Evolutionary conservation across 1,140 invertebrate genomes (phyloP).

Genomic region (Belonocnema kinseyi): DNA sequence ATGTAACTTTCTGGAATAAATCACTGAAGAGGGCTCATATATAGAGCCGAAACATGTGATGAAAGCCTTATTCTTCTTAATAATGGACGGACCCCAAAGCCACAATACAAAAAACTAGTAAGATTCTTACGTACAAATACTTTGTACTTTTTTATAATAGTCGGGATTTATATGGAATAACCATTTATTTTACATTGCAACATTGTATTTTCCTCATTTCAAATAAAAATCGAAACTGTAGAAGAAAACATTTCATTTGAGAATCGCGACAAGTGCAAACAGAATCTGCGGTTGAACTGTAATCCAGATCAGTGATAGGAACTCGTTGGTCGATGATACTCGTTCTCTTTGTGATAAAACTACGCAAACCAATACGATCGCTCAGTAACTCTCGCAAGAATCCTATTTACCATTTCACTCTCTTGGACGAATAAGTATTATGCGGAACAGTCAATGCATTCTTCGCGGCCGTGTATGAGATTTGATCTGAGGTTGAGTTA

Average conservation of each 20-base stretch:
- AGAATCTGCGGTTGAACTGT: background rate
- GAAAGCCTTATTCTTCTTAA: too few species aligned
- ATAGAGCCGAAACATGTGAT: too few species aligned
- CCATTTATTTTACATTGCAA: background rate
- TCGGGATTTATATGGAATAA: background rate
- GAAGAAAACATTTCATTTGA: background rate
- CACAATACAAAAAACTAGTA: too few species aligned
- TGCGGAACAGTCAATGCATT: slow-evolving; percentile 19
- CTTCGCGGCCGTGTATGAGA: background rate
- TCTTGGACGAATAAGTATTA: background rate
- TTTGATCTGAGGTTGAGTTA: slow-evolving; percentile 6
- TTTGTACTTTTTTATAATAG: too few species aligned
- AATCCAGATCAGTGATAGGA: slow-evolving; percentile 5
- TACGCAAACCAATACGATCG: background rate
- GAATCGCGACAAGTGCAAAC: background rate
- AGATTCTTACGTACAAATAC: too few species aligned
- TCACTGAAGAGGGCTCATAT: too few species aligned
- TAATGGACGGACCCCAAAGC: too few species aligned
- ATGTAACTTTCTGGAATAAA: too few species aligned
- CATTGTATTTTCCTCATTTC: background rate
- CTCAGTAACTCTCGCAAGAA: slow-evolving; percentile 7
- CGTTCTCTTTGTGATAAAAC: background rate
- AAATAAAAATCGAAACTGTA: background rate
- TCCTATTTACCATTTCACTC: slow-evolving; percentile 14
- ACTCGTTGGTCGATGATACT: background rate